Conservation (phyloP, 2,888 invertebrate species). For the Peribatodes rhomboidaria region DNA sequence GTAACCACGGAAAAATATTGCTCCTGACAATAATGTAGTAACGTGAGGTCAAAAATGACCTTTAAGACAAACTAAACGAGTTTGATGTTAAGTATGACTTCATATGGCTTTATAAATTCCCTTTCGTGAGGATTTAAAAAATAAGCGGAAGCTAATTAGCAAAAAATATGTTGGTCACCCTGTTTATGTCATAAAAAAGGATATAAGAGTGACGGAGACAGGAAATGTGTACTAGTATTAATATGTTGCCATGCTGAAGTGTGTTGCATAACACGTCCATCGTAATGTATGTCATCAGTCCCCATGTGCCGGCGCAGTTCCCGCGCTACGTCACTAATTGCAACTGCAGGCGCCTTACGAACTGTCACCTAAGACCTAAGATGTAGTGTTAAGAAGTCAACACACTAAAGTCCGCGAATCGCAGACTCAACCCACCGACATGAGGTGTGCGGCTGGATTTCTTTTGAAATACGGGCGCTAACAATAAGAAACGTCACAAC, state of each 20-base stretch:
- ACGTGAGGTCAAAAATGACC: neutral
- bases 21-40: neutral
- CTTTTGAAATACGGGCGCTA: too few relatives aligned
- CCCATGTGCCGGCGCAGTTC: slow-evolving; percentile 38
- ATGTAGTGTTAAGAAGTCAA: neutral
- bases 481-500: too few relatives aligned
- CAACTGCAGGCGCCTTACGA: slow-evolving; percentile 40
- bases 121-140: too few relatives aligned
- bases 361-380: neutral
- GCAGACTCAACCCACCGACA: too few relatives aligned
- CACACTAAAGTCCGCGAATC: too few relatives aligned
- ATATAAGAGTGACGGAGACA: neutral
- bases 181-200: too few relatives aligned
- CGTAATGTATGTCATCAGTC: slow-evolving; percentile 30
- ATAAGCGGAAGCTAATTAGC: too few relatives aligned
- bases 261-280: slow-evolving; percentile 35
- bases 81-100: neutral
- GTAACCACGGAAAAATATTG: slow-evolving; percentile 7
- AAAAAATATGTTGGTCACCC: too few relatives aligned
- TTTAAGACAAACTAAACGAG: neutral
- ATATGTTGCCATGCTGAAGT: neutral
- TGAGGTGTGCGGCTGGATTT: too few relatives aligned
- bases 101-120: neutral
- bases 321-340: slow-evolving; percentile 44
- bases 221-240: neutral